Percentiles rank a stretch among this genome's conserved stretches.
Conservation (phyloP, 2,113 vertebrate genomes). For the Syngnathoides biaculeatus region DNA sequence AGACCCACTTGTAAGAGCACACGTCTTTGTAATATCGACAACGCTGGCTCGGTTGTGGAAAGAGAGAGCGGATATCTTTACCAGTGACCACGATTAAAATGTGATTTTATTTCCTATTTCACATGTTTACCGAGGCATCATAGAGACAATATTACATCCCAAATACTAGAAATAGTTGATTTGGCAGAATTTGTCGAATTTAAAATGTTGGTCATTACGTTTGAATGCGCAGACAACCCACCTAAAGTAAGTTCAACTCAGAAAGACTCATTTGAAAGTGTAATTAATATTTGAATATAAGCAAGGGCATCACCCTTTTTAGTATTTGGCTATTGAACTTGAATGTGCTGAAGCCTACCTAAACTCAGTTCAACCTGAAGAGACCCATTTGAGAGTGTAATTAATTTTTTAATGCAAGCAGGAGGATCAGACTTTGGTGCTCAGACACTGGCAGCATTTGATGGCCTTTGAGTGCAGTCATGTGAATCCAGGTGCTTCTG, state of each 20-base stretch:
- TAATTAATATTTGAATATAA: not conserved
- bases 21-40: no score
- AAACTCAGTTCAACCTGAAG: not conserved
- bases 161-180: no score
- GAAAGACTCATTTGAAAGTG: not conserved
- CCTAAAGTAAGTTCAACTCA: not conserved
- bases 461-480: conserved; percentile 1
- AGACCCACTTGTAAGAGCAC: no score
- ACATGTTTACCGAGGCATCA: no score
- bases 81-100: no score
- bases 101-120: no score
- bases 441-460: not conserved
- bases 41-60: no score
- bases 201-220: not conserved
- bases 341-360: not conserved
- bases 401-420: conserved; percentile 3
- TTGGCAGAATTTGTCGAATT: not conserved
- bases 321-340: not conserved
- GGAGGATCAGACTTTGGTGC: not conserved
- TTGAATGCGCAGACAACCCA: not conserved
- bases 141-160: no score
- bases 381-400: not conserved
- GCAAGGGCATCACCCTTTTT: not conserved
- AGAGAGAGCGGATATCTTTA: no score
- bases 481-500: not conserved